These are phyloP conservation scores for Rhipidura dahli DNA, from an alignment of 2,113 vertebrate genomes.

Conservation along the genomic window DNA sequence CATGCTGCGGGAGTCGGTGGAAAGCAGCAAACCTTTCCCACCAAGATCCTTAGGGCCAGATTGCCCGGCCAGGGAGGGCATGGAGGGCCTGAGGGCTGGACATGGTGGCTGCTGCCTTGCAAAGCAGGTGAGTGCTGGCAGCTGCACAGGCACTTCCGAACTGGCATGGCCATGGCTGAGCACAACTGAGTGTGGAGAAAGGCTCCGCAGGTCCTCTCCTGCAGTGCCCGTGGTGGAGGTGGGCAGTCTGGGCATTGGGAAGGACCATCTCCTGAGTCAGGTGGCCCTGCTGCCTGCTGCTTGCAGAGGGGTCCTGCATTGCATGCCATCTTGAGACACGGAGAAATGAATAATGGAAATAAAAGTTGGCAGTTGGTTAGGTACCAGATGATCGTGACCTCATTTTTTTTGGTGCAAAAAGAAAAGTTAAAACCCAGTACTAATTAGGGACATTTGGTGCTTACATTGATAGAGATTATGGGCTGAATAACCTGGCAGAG, in stretches of 20 bases:
- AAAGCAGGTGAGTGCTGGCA: background rate
- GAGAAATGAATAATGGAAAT: background rate
- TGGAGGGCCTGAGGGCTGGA: accelerated
- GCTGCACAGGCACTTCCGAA: background rate
- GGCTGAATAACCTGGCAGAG: background rate
- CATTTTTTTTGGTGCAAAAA: background rate
- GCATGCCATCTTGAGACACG: background rate
- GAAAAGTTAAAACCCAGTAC: background rate
- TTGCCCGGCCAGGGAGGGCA: too few relatives aligned
- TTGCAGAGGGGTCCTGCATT: background rate
- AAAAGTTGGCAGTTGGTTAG: background rate
- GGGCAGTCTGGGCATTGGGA: accelerated
- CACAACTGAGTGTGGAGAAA: accelerated
- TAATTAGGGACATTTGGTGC: background rate
- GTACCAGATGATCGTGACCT: background rate
- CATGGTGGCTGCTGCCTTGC: background rate
- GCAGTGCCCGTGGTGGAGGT: accelerated
- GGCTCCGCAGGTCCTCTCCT: accelerated
- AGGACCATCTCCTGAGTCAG: background rate
- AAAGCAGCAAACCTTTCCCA: background rate
- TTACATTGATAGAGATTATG: background rate
- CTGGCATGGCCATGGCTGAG: background rate
- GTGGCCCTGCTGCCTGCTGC: background rate
- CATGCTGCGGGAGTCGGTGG: accelerated
- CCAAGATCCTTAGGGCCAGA: background rate